Evolutionary conservation across 2,888 invertebrate species (phyloP).

Genomic region (Leucoptera coffeella): DNA sequence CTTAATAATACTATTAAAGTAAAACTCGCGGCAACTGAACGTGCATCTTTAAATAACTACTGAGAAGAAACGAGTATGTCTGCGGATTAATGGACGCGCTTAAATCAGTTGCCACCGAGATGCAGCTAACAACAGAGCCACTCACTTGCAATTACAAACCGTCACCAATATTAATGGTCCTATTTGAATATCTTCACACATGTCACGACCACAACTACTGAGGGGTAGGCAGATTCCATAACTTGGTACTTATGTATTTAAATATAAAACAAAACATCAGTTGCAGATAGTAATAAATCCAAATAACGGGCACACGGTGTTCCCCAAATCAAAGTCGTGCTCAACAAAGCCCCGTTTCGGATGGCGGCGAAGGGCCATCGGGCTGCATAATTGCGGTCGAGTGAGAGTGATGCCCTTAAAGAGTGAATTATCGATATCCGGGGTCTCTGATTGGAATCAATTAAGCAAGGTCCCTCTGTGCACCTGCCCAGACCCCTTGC

Average conservation of each 20-base stretch:
- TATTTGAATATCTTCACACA: no score
- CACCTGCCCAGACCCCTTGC: conserved; percentile 22
- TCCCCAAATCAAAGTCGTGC: conserved; percentile 1
- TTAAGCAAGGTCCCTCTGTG: conserved; percentile 31
- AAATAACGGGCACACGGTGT: no score
- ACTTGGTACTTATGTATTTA: no score
- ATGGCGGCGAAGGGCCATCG: no score
- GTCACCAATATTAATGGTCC: no score
- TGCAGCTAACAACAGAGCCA: background rate
- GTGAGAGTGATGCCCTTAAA: conserved; percentile 21
- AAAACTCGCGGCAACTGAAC: conserved; percentile 10
- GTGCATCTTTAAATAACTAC: conserved; percentile 10
- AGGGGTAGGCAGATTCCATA: no score
- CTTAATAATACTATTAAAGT: conserved; percentile 10
- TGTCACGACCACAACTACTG: no score
- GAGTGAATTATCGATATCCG: conserved; percentile 27
- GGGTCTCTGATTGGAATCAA: conserved; percentile 44
- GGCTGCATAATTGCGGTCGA: conserved; percentile 16
- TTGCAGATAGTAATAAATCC: no score
- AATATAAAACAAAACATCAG: background rate
- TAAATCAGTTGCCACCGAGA: conserved; percentile 20
- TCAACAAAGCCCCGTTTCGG: conserved; percentile 11
- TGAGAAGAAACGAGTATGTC: conserved; percentile 15
- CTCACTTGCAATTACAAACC: background rate
- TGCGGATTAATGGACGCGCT: conserved; percentile 29